Conservation (phyloP, 2,113 vertebrate genomes). For the Phrynosoma blainvillii region DNA sequence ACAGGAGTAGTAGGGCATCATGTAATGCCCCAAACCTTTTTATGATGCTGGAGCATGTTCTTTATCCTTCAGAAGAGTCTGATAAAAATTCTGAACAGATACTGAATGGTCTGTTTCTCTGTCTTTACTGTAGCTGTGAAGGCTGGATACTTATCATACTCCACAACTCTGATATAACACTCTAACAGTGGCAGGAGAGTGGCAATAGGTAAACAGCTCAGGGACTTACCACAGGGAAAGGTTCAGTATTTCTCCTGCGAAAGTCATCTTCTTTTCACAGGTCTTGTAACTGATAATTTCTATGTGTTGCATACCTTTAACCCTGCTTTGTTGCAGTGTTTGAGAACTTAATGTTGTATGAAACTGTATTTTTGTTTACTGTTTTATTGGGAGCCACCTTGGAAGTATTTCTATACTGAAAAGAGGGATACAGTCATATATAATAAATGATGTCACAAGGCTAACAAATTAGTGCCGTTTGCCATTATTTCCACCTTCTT, state of each 20-base stretch:
- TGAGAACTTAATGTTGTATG: not conserved
- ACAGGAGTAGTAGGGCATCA: not conserved
- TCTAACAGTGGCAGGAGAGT: not conserved
- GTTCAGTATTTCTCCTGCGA: not conserved
- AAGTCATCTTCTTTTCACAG: not conserved
- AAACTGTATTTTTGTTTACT: not conserved
- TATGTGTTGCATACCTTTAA: not conserved
- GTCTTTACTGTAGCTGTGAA: not conserved
- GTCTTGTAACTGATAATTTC: not conserved
- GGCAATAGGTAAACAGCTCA: not conserved
- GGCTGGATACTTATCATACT: not conserved
- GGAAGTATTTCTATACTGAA: constrained; percentile 2
- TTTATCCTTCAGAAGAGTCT: not conserved
- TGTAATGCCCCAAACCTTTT: not conserved
- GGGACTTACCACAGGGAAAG: not conserved
- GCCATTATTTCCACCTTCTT: not conserved
- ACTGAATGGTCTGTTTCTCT: not conserved
- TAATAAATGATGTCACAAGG: not conserved
- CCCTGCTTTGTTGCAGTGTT: not conserved
- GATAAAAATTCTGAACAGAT: not conserved
- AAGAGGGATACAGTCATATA: not conserved
- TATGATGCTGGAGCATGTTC: not conserved
- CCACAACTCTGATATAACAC: not conserved
- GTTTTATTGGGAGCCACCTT: not conserved
- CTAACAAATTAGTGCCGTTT: not conserved